Percentiles rank a stretch among this genome's conserved stretches.
Conservation (phyloP, 2,888 invertebrate species). For the Coleophora flavipennella region DNA sequence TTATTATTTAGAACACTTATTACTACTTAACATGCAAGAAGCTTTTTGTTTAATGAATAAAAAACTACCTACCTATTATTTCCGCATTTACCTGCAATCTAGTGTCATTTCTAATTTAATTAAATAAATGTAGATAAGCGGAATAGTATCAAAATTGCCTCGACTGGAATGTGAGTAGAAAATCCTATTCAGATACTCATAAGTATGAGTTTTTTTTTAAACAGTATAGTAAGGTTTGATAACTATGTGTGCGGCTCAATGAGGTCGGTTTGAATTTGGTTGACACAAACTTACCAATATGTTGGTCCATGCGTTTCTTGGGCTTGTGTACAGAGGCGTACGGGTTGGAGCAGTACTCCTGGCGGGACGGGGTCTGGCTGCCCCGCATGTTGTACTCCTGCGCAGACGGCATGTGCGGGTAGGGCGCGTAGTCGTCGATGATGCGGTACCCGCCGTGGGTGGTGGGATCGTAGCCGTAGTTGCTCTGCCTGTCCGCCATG, state of each 20-base stretch:
- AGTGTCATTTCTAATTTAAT: no score
- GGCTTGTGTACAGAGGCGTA: conserved; percentile 93
- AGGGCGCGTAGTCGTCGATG: conserved; percentile 85
- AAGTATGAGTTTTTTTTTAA: no score
- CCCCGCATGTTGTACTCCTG: conserved; percentile 80
- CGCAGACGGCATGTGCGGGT: conserved; percentile 80
- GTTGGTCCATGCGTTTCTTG: conserved; percentile 88
- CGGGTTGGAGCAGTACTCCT: conserved; percentile 90
- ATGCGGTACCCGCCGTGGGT: conserved; percentile 89
- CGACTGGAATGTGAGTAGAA: no score
- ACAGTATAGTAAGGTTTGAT: no score
- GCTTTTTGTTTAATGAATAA: not conserved
- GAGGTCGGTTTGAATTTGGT: not conserved
- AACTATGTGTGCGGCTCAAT: no score
- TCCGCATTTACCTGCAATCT: conserved; percentile 21
- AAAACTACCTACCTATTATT: conserved; percentile 7
- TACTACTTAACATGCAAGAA: conserved; percentile 4
- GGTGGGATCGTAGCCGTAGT: conserved; percentile 82
- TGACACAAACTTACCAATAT: conserved; percentile 79
- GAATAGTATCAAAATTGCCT: no score
- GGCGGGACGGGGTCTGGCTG: conserved; percentile 87
- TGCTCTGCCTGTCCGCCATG: conserved; percentile 76
- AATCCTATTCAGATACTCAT: no score
- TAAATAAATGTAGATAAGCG: no score
- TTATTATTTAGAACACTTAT: no score